Evolutionary conservation across 2,797 vertebrate genomes (phyloP).

Genomic region (Dicrostonyx torquatus): DNA sequence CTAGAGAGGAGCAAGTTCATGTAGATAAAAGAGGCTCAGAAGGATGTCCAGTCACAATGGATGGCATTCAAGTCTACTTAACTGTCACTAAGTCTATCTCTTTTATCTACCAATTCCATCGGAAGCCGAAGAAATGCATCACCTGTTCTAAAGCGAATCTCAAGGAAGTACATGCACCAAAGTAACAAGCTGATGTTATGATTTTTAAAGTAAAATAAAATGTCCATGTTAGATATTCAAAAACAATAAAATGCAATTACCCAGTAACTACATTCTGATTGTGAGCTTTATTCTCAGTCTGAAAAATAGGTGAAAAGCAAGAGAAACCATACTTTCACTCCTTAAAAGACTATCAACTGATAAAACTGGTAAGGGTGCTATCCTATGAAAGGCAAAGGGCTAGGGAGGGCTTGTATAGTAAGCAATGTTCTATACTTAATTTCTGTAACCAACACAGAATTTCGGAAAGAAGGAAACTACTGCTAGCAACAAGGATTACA

Average conservation of each 20-base stretch:
- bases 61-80: background rate
- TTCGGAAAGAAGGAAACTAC: background rate
- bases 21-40: background rate
- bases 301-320: background rate
- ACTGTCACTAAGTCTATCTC: background rate
- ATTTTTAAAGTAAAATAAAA: background rate
- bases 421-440: background rate
- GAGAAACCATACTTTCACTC: background rate
- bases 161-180: background rate
- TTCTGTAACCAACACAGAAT: background rate
- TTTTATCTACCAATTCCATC: background rate
- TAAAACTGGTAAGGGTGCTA: background rate
- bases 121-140: background rate
- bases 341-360: background rate
- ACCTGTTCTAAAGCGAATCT: conserved; percentile 41
- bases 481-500: fast-evolving
- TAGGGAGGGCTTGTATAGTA: background rate
- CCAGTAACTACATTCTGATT: conserved; percentile 24
- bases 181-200: background rate
- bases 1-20: background rate
- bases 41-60: background rate
- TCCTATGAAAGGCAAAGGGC: background rate
- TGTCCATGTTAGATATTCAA: conserved; percentile 25
- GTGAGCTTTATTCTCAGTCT: background rate
- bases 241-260: conserved; percentile 47